Evolutionary conservation across 1,140 invertebrate genomes (phyloP).

Genomic region (Brachionus rotundiformis): DNA sequence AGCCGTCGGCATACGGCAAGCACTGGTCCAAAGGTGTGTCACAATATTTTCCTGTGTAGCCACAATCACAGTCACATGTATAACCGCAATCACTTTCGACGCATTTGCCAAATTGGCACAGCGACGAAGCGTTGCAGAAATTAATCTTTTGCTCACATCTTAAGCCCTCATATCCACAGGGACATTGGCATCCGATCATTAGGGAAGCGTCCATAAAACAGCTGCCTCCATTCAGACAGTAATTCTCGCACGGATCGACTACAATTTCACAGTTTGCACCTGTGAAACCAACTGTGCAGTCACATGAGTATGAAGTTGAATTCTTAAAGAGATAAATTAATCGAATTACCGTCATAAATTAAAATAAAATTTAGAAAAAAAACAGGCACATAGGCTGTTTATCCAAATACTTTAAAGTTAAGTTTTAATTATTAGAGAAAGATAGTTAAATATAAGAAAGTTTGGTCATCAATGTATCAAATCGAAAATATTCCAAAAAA

Average conservation of each 20-base stretch:
- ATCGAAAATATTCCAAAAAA: too few relatives aligned
- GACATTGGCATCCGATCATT: constrained; percentile 68
- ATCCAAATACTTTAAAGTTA: too few relatives aligned
- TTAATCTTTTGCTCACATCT: constrained; percentile 90
- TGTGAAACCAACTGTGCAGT: constrained; percentile 63
- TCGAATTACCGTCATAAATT: too few relatives aligned
- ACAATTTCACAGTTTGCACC: constrained; percentile 79
- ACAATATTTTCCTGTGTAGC: constrained; percentile 24
- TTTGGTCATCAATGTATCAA: too few relatives aligned
- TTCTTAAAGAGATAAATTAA: not conserved
- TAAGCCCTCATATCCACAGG: constrained; percentile 92
- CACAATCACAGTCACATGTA: constrained; percentile 43
- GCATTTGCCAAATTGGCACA: constrained; percentile 59
- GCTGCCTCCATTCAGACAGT: constrained; percentile 53
- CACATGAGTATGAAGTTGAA: constrained; percentile 13
- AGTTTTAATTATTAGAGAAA: too few relatives aligned
- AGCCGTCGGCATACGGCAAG: not conserved
- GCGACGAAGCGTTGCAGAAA: constrained; percentile 68
- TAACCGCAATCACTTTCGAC: constrained; percentile 53
- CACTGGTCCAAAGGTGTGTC: constrained; percentile 29
- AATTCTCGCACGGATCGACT: constrained; percentile 76
- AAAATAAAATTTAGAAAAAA: too few relatives aligned
- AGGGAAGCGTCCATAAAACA: constrained; percentile 47
- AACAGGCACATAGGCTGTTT: too few relatives aligned
- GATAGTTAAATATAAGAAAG: too few relatives aligned